Conservation (phyloP, 2,797 vertebrate species). For the Sphaeramia orbicularis region DNA sequence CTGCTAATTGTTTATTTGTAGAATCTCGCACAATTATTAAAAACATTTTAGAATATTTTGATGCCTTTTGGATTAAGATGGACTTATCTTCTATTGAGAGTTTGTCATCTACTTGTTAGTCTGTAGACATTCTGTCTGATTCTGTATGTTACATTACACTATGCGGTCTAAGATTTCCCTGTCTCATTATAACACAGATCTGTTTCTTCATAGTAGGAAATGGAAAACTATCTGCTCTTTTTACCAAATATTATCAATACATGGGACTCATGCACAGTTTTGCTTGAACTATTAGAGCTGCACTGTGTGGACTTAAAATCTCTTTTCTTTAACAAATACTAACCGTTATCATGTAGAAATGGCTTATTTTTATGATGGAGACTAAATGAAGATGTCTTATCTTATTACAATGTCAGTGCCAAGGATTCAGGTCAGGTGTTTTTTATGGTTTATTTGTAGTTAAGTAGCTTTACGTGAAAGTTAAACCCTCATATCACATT, state of each 20-base stretch:
- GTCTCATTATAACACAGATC: constrained; percentile 20
- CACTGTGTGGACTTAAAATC: constrained; percentile 44
- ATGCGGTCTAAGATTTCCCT: constrained; percentile 5
- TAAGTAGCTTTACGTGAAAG: too few relatives aligned
- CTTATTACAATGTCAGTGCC: neutral
- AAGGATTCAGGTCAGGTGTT: neutral
- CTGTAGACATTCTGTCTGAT: constrained; percentile 26
- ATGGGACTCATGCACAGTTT: constrained; percentile 36
- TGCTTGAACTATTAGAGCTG: constrained; percentile 49
- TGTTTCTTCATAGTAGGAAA: constrained; percentile 18
- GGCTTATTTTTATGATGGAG: too few relatives aligned
- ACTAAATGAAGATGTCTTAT: too few relatives aligned
- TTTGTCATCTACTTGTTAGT: constrained; percentile 32
- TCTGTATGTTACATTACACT: constrained; percentile 17
- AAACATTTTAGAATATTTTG: constrained; percentile 39
- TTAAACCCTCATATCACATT: neutral
- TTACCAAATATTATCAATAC: constrained; percentile 42
- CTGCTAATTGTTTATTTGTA: constrained; percentile 80
- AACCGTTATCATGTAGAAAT: neutral
- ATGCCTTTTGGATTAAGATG: constrained; percentile 53
- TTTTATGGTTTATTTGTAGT: neutral
- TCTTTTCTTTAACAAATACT: neutral
- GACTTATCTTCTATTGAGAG: constrained; percentile 17
- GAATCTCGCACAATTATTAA: constrained; percentile 69
- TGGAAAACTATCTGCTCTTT: constrained; percentile 5